phyloP scores from a whole-genome alignment of 2,113 vertebrate genomes.

The Cranoglanis bouderius region DNA sequence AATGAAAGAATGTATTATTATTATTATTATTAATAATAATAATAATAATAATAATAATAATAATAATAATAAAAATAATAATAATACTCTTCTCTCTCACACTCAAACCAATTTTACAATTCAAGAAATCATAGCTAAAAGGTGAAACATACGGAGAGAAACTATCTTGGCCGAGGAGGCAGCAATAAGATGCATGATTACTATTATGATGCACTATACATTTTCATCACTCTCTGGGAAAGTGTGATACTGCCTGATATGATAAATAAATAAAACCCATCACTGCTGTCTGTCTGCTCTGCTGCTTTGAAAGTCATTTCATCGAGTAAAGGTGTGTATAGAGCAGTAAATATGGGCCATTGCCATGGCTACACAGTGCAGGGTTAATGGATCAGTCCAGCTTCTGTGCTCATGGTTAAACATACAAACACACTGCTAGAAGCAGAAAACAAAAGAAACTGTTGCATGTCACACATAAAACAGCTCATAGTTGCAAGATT shows the following conservation, averaged over 20 bases:
- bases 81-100: too few species aligned
- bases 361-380: constrained; percentile 31
- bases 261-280: background rate
- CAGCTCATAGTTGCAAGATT: background rate
- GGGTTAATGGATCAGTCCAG: background rate
- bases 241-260: background rate
- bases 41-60: too few species aligned
- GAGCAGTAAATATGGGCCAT: constrained; percentile 18
- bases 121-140: background rate
- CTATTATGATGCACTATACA: background rate
- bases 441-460: background rate
- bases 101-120: background rate
- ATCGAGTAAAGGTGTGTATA: background rate
- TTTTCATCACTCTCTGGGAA: background rate
- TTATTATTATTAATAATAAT: too few species aligned
- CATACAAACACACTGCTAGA: background rate
- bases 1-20: too few species aligned
- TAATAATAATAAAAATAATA: too few species aligned
- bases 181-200: background rate
- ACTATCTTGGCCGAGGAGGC: background rate
- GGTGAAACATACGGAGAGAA: background rate
- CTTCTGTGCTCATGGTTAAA: background rate
- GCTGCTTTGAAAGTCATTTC: background rate
- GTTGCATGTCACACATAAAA: background rate
- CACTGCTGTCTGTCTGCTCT: background rate